phyloP scores from a whole-genome alignment of 2,797 vertebrate species.

The Centroberyx gerrardi region DNA sequence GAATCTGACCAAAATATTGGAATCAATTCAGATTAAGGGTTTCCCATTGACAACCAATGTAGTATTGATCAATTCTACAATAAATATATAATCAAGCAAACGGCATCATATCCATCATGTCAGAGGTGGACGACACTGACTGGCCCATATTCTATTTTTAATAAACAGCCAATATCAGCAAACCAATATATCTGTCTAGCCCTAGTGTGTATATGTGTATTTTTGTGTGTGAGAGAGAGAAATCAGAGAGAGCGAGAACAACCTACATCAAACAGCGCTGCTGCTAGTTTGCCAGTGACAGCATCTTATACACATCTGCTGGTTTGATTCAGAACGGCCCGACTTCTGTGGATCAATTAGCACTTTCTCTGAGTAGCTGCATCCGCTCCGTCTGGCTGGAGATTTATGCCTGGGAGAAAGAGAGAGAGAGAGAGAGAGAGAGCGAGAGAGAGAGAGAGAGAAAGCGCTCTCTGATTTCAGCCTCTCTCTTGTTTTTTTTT shows the following conservation, averaged over 20 bases:
- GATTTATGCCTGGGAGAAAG: conserved; percentile 69
- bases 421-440: conserved; percentile 54
- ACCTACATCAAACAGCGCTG: not conserved
- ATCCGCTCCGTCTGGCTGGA: conserved; percentile 75
- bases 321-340: conserved; percentile 29
- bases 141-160: too few relatives aligned
- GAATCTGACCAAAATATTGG: too few relatives aligned
- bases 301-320: conserved; percentile 48
- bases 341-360: conserved; percentile 79
- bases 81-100: too few relatives aligned
- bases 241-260: not conserved
- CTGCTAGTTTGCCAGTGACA: conserved; percentile 22
- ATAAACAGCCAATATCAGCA: too few relatives aligned
- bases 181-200: not conserved
- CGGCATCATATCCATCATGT: too few relatives aligned
- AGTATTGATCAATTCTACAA: not conserved
- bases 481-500: conserved; percentile 44
- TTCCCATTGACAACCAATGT: too few relatives aligned
- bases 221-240: conserved; percentile 5
- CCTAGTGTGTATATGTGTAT: conserved; percentile 25
- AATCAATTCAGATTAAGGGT: too few relatives aligned
- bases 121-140: too few relatives aligned
- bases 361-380: conserved; percentile 79
- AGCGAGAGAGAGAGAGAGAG: conserved; percentile 51
- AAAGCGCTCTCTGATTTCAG: conserved; percentile 73